A percentile compares a stretch with the other conserved stretches of the same genome.
Conservation (phyloP, 2,888 invertebrate genomes). For the Microctonus aethiopoides region DNA sequence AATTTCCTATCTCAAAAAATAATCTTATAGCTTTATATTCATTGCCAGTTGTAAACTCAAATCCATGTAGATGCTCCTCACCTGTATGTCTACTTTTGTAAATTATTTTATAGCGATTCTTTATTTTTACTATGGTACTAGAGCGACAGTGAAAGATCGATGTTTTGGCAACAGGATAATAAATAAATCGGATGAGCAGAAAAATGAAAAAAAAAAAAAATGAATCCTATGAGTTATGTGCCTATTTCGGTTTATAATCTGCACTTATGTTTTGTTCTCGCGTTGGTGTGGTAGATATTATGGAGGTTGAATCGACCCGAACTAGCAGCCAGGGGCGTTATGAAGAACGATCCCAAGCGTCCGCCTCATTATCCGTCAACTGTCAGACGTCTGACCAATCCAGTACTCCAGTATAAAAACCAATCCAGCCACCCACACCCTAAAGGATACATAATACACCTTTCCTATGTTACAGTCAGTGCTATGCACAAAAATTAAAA, state of each 20-base stretch:
- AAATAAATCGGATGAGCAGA: neutral
- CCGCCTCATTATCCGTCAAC: slow-evolving; percentile 67
- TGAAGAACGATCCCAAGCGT: slow-evolving; percentile 53
- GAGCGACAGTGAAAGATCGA: slow-evolving; percentile 18
- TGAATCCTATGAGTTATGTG: slow-evolving; percentile 51
- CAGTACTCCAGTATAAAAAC: slow-evolving; percentile 53
- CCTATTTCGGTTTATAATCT: slow-evolving; percentile 59
- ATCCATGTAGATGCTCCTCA: neutral
- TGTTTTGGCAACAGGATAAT: slow-evolving; percentile 16
- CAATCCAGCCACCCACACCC: slow-evolving; percentile 58
- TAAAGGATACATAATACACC: slow-evolving; percentile 50
- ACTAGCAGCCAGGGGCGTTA: slow-evolving; percentile 56
- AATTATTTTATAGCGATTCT: neutral
- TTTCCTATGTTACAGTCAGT: neutral
- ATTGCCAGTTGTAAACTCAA: neutral
- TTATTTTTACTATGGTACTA: neutral
- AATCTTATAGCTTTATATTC: neutral
- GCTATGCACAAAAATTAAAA: no score
- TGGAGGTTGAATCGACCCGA: slow-evolving; percentile 51
- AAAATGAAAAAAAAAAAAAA: slow-evolving; percentile 9
- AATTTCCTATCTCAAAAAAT: neutral
- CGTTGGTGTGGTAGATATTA: slow-evolving; percentile 50
- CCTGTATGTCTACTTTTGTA: neutral
- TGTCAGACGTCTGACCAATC: slow-evolving; percentile 66
- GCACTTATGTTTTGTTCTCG: slow-evolving; percentile 49